Base-by-base conservation (phyloP, 1,140 invertebrate species). In the Sminthurides bifidus region DNA sequence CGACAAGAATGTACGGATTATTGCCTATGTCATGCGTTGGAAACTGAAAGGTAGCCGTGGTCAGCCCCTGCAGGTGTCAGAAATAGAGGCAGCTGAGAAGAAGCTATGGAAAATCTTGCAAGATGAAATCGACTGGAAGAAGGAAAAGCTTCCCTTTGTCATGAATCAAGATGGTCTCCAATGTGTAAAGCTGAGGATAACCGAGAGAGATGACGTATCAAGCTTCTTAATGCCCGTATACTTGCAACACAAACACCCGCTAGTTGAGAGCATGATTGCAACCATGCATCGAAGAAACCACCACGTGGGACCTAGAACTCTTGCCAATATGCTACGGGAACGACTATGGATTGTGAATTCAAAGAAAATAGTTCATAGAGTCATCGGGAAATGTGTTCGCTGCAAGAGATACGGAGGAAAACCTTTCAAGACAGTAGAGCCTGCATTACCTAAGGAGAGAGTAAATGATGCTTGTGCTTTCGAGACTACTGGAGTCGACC, bases 401-500 rank as follows among this genome's bases (percentile, higher is more conserved):
- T 54, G 52, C 31, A 1, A 23, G 2, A 23, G 58, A 43, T 29
- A 23, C 58, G 35, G 44, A 29, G 24, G 37, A n/a, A 33, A 59
- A 44, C n/a, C 54, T 14, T 15, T 26, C 3, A 49, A 27, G 19
- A 26, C 15, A 41, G 26, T 2, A 10, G 44, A 10, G 31, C 8
- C 52, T 12, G 17, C 52, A 1, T 17, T 70, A 23, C 68, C 68
- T 19, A 23, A 57, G 29, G 61, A 68, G 41, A 31, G 67, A 29
- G 60, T 69, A 0, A 49, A 54, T 37, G 66, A 67, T 49, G 60
- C 68, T 10, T 15, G 37, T 6, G 56, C 63, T 3, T 70, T 71
- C 60, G 65, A 70, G 52, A 46, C 69, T 0, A 60, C 54, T 10
- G 68, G 68, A 0, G 58, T 71, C 10, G 68, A 71, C 59, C 63